These are phyloP conservation scores for Etheostoma spectabile DNA, from an alignment of 2,113 vertebrate species.

Conservation along the genomic window DNA sequence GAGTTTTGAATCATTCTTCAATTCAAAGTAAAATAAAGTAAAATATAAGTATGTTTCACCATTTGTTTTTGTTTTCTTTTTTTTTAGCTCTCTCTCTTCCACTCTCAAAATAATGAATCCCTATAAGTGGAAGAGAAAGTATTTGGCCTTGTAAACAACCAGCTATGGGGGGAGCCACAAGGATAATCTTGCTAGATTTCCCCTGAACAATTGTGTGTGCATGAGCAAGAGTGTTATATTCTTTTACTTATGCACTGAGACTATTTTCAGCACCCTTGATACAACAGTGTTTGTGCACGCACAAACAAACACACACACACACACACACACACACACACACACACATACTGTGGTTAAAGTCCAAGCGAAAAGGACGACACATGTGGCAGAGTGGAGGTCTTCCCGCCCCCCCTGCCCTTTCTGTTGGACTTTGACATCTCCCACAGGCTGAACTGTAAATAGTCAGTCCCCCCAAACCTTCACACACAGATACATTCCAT, in stretches of 20 bases:
- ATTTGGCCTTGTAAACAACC: conserved; percentile 51
- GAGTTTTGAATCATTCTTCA: conserved; percentile 10
- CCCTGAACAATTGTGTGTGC: conserved; percentile 33
- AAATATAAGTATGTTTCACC: conserved; percentile 21
- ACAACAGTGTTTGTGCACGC: conserved; percentile 3
- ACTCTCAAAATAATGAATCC: conserved; percentile 40
- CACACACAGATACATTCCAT: not conserved
- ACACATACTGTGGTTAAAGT: conserved; percentile 54
- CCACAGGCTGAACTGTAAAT: conserved; percentile 87
- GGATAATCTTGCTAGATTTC: conserved; percentile 57
- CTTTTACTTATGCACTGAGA: conserved; percentile 47
- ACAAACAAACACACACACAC: conserved; percentile 35
- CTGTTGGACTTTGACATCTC: conserved; percentile 85
- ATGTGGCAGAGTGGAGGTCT: conserved; percentile 77
- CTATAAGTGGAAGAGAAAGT: conserved; percentile 30
- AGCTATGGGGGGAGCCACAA: conserved; percentile 43
- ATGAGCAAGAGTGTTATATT: conserved; percentile 48
- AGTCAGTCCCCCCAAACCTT: conserved; percentile 75
- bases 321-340: conserved; percentile 38
- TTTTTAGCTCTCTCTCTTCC: not conserved
- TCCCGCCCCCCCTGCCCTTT: conserved; percentile 91
- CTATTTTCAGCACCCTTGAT: conserved; percentile 55
- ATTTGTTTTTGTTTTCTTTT: conserved; percentile 5
- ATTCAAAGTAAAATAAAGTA: conserved; percentile 31
- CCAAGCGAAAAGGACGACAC: conserved; percentile 68